A percentile compares a stretch with the other conserved stretches of the same genome.
Conservation (phyloP, 2,797 vertebrate genomes). For the Lagorchestes hirsutus region DNA sequence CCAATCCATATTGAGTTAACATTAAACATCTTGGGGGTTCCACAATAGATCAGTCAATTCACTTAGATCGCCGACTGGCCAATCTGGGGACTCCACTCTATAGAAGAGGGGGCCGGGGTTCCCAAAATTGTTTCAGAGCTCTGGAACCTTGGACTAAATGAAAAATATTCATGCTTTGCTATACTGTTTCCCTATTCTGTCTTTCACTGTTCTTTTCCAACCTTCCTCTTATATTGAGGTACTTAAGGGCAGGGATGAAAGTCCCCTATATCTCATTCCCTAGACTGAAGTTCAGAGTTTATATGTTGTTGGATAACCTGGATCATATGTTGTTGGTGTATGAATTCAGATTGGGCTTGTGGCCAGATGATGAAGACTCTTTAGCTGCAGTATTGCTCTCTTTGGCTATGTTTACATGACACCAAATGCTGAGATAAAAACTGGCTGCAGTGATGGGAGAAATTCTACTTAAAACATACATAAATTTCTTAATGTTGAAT, state of each 20-base stretch:
- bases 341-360: background rate
- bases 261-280: background rate
- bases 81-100: background rate
- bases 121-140: background rate
- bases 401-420: background rate
- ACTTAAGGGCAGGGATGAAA: background rate
- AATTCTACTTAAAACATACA: background rate
- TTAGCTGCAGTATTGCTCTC: slow-evolving; percentile 23
- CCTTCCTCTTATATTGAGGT: background rate
- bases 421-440: background rate
- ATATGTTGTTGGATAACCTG: background rate
- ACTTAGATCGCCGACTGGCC: background rate
- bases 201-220: background rate
- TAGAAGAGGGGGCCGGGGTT: background rate
- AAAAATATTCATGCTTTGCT: background rate
- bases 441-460: background rate
- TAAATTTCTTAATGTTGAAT: slow-evolving; percentile 39
- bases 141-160: background rate
- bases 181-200: background rate
- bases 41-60: background rate
- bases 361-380: background rate
- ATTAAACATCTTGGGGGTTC: background rate
- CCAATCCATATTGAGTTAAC: background rate
- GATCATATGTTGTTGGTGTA: slow-evolving; percentile 32
- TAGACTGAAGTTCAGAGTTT: slow-evolving; percentile 28